Base-by-base conservation (phyloP, 2,797 vertebrate genomes). In the Pygocentrus nattereri region DNA sequence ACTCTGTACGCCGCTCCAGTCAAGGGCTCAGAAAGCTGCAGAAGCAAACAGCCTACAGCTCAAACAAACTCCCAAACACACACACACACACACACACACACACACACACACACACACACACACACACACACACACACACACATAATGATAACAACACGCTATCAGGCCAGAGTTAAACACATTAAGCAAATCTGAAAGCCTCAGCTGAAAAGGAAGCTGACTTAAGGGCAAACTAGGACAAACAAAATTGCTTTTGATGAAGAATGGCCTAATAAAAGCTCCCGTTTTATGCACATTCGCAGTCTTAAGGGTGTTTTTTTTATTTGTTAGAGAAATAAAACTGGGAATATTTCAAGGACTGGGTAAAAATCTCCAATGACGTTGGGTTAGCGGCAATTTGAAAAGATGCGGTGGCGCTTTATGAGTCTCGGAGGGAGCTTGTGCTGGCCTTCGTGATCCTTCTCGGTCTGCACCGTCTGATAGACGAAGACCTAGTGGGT, bases 111-210 rank as follows among this genome's bases (percentile, higher is more conserved):
- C 23, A 25, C 31, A 74, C 52, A 27, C 15, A 68, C 72, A 61
- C 68, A 78, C 76, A 65, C 59, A 49, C 65, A 73, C 69, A 72
- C 70, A 79, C 77, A 61, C 54, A 62, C 49, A 50, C 70, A 73
- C 13, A 41, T 47, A 25, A 80, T 76, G 78, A 84, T 52, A 74
- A 34, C 31, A 58, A 5, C 23, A 52, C 18, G 21, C 52, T 61
- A 59, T 80, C 69, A 74, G 58, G 58, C 34, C 44, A 1, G 49
- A 56, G 18, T 34, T 74, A 75, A 78, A 84, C 44, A 74, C 61
- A 78, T 31, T 41, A 73, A 50, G 15, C 62, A 47, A 79, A 65
- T 62, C 5, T 61, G 44, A 76, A 76, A 76, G 72, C 56, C 25
- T 59, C 7, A 52, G 58, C 58, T 49, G 31, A 38, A 54, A 34